These are phyloP conservation scores for Molossus molossus DNA, from an alignment of 2,797 vertebrate species.

Conservation along the genomic window DNA sequence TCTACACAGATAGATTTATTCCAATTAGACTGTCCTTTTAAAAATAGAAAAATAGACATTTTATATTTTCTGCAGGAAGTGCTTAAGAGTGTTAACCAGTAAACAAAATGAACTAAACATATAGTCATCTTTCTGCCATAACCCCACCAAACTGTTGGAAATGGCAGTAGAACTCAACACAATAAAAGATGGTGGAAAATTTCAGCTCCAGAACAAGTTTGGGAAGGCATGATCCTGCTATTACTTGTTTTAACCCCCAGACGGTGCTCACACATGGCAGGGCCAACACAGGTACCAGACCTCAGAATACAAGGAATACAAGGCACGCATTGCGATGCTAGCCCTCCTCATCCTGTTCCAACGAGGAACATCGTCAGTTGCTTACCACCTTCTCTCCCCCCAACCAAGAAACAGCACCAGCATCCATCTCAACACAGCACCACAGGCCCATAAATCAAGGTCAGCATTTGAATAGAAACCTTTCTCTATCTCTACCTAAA, in stretches of 20 bases:
- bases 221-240: not conserved
- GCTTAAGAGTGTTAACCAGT: not conserved
- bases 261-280: not conserved
- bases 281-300: not conserved
- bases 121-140: not conserved
- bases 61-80: slow-evolving; percentile 6
- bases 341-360: not conserved
- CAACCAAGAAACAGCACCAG: not conserved
- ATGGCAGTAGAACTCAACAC: not conserved
- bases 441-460: not conserved
- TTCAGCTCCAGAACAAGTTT: slow-evolving; percentile 4
- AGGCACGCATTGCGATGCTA: not conserved
- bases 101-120: slow-evolving; percentile 5
- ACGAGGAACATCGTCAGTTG: not conserved
- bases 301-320: not conserved
- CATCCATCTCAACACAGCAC: not conserved
- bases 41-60: not conserved
- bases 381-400: not conserved
- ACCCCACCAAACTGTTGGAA: not conserved
- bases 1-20: not conserved
- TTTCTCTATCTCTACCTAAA: not conserved
- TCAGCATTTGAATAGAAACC: not conserved
- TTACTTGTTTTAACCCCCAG: slow-evolving; percentile 1
- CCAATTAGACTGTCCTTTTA: not conserved
- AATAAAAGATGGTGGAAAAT: not conserved